Evolutionary conservation across 2,888 invertebrate species (phyloP), one percentile per base, ranked within the genome.

Genomic region (Augiades crinisus): DNA sequence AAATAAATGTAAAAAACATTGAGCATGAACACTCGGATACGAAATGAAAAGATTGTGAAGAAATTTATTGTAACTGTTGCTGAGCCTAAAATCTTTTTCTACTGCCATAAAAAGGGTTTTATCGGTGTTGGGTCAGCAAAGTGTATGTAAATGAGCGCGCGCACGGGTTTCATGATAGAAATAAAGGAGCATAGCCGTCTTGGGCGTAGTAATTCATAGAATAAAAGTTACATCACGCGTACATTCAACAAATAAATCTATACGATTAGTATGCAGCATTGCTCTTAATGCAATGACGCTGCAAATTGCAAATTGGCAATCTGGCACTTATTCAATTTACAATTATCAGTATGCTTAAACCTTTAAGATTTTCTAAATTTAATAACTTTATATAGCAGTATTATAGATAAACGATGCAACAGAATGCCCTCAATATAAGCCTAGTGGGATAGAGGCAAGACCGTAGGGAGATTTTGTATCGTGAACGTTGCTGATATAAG

Each of bases 91-190:
- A 81, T 78, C 80, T 73, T 74, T 81, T 72, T 80, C 77, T 75
- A 74, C 70, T 71, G 65, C 75, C 69, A 79, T 82, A 79, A 86
- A 82, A 85, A 78, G 76, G 81, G 80, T 75, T 84, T 83, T 84
- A 83, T 82, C 75, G 79, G 63, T 72, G 78, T 78, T 75, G 81
- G 85, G 84, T 84, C 84, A 83, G 85, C 81, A 81, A 82, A 84
- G 78, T 83, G 80, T 85, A 86, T 85, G 84, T 76, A 85, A 86
- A 87, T 85, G 77, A 78, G 75, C 68, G 67, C 70, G 69, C 67
- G 70, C 64, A 64, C 70, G 70, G 73, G 67, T 68, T 74, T 65
- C 63, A 63, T 66, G 72, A 77, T 74, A 67, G 74, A 78, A 76
- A 80, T 83, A 81, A 77, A 78, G 65, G 65, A 59, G 67, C 73